Evolutionary conservation across 2,888 invertebrate genomes (phyloP).

Genomic region (Marronus borbonicus): DNA sequence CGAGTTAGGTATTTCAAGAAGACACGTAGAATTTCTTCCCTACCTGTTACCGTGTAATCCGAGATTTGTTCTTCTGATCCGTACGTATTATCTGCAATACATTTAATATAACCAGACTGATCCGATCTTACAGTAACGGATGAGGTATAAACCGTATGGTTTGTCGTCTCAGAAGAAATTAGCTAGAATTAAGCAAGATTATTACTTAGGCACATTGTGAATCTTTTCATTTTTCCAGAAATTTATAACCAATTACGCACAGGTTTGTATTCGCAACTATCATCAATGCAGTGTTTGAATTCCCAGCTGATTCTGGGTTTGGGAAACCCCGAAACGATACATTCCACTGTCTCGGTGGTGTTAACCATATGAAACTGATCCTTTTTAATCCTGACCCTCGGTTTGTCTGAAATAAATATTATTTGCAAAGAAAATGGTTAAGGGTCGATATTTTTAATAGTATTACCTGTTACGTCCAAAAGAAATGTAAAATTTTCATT

Average conservation of each 20-base stretch:
- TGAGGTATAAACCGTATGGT: conserved; percentile 62
- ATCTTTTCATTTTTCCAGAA: neutral
- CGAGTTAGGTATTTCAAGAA: no score
- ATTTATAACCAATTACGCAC: conserved; percentile 56
- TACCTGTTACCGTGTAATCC: conserved; percentile 60
- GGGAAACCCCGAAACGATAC: conserved; percentile 75
- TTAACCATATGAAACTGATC: conserved; percentile 69
- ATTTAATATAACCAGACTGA: conserved; percentile 69
- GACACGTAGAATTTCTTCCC: neutral
- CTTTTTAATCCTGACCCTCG: conserved; percentile 68
- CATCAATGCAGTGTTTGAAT: conserved; percentile 70
- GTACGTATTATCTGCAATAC: conserved; percentile 69
- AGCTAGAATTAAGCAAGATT: conserved; percentile 1
- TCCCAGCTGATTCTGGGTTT: conserved; percentile 74
- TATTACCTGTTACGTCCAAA: conserved; percentile 72
- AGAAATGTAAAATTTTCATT: conserved; percentile 70
- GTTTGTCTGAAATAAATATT: conserved; percentile 69
- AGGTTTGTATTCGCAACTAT: conserved; percentile 61
- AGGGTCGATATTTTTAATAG: no score
- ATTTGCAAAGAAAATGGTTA: conserved; percentile 2
- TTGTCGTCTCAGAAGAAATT: conserved; percentile 50
- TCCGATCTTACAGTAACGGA: conserved; percentile 67
- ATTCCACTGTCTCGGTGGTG: conserved; percentile 69
- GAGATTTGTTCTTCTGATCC: conserved; percentile 60
- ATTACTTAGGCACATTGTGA: no score